phyloP scores from a whole-genome alignment of 2,888 invertebrate species.

The Capitulum mitella region DNA sequence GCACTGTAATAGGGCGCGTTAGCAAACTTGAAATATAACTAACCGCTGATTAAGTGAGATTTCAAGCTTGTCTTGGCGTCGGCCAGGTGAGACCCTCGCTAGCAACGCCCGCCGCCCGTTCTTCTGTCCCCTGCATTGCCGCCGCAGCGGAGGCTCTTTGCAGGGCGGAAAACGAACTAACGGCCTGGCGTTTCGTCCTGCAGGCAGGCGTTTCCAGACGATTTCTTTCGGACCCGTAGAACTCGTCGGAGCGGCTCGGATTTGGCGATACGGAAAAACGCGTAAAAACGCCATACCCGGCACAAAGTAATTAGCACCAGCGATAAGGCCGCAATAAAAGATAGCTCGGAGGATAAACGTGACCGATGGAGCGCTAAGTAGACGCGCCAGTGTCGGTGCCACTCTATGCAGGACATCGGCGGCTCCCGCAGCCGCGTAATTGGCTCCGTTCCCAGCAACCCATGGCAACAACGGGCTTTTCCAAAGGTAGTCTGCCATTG shows the following conservation, averaged over 20 bases:
- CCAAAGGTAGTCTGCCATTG: no score
- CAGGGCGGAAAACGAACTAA: not conserved
- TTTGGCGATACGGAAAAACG: no score
- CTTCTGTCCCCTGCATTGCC: not conserved
- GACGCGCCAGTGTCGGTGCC: not conserved
- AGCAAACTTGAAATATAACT: conserved; percentile 5
- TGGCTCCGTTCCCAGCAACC: conserved; percentile 1
- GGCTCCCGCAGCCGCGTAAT: not conserved
- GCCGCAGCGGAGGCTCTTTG: not conserved
- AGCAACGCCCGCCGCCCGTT: not conserved
- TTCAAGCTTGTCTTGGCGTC: not conserved
- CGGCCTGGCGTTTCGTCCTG: no score
- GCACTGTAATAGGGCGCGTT: not conserved
- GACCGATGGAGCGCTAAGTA: not conserved
- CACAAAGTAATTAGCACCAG: not conserved
- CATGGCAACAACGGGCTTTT: no score
- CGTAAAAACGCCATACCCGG: not conserved
- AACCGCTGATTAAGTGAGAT: conserved; percentile 12
- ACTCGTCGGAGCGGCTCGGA: no score
- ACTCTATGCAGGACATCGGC: not conserved
- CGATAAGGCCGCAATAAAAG: conserved; percentile 5
- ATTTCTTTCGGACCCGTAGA: no score
- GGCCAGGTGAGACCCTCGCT: not conserved
- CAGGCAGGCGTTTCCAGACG: no score
- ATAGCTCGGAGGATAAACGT: not conserved